Conservation (phyloP, 30 jellyfish, hydroid and myxozoan species). For the Hydractinia symbiolongicarpus region DNA sequence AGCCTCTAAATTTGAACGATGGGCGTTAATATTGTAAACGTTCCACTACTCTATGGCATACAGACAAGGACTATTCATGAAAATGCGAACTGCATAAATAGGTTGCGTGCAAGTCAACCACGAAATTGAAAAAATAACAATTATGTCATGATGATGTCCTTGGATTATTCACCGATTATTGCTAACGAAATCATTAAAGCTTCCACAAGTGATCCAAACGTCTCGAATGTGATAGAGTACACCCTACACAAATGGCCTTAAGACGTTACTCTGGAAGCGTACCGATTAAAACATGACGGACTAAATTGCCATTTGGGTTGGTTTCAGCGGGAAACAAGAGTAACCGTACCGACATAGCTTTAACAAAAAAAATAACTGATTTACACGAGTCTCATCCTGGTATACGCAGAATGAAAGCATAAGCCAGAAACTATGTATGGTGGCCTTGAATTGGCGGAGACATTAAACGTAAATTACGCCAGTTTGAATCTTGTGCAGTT, state of each 20-base stretch:
- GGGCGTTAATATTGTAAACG: slow-evolving; percentile 24
- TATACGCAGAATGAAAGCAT: neutral
- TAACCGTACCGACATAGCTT: neutral
- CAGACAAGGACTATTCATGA: slow-evolving; percentile 34
- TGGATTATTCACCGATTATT: neutral
- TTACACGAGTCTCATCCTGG: neutral
- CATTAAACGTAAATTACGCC: too few species aligned
- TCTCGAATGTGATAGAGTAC: slow-evolving; percentile 1
- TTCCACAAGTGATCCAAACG: neutral
- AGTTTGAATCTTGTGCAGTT: too few species aligned
- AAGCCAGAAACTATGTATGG: neutral
- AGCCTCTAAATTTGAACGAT: too few species aligned
- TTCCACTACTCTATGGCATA: slow-evolving; percentile 10
- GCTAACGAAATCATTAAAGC: neutral
- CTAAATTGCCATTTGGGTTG: neutral
- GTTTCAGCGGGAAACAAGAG: neutral
- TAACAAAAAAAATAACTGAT: neutral
- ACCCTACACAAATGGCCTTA: neutral
- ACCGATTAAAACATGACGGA: neutral
- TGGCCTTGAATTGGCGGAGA: too few species aligned
- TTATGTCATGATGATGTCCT: too few species aligned
- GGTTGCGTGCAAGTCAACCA: neutral
- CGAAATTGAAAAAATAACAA: neutral
- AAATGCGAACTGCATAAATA: slow-evolving; percentile 35
- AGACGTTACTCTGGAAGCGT: neutral